Evolutionary conservation across 2,113 vertebrate species (phyloP).

Genomic region (Saguinus imperator): DNA sequence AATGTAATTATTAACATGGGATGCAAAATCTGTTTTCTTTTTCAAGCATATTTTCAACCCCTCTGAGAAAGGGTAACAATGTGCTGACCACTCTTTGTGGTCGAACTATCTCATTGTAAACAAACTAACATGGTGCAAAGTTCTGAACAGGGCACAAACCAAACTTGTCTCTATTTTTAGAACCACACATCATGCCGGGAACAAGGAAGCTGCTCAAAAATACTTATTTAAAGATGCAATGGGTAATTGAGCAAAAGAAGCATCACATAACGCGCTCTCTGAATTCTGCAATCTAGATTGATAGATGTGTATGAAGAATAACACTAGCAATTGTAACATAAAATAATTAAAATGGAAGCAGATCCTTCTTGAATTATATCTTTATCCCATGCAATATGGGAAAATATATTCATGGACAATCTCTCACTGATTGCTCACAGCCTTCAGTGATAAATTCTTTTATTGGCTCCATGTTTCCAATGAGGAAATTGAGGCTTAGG

Average conservation of each 20-base stretch:
- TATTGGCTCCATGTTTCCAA: fast-evolving
- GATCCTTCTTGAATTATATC: neutral
- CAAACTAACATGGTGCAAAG: fast-evolving
- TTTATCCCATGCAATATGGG: neutral
- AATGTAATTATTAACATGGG: fast-evolving
- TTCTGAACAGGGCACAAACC: neutral
- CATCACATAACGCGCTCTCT: fast-evolving
- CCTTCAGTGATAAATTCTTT: neutral
- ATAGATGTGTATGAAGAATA: neutral
- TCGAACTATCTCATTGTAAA: neutral
- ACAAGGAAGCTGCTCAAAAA: neutral
- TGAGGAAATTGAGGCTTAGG: neutral
- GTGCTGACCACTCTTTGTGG: neutral
- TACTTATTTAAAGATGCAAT: neutral
- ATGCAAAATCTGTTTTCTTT: neutral
- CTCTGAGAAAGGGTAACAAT: neutral
- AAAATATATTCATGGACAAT: too few species aligned
- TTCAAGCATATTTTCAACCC: neutral
- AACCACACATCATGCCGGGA: neutral
- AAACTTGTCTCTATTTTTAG: neutral
- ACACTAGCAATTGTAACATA: too few species aligned
- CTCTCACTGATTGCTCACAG: neutral
- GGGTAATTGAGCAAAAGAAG: neutral
- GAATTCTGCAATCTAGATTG: neutral
- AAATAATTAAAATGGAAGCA: neutral